A percentile compares a stretch with the other conserved stretches of the same genome.
phyloP scores from a whole-genome alignment of 2,113 vertebrate species.

The Onychostoma macrolepis region DNA sequence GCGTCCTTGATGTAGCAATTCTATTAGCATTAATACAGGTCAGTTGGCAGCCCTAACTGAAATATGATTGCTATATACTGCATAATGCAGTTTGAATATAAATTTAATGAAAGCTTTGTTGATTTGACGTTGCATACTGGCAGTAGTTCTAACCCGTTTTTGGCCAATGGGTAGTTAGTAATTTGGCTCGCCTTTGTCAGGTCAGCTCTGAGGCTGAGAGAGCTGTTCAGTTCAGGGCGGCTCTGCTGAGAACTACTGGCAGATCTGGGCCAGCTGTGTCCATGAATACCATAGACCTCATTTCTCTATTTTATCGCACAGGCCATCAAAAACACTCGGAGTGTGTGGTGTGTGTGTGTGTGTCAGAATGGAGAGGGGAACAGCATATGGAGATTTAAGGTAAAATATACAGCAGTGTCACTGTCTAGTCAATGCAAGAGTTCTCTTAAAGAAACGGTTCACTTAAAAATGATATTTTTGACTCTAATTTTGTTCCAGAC shows the following conservation, averaged over 20 bases:
- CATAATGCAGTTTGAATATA: constrained; percentile 16
- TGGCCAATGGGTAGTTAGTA: constrained; percentile 36
- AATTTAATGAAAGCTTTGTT: constrained; percentile 12
- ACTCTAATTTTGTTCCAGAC: background rate
- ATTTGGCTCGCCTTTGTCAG: constrained; percentile 37
- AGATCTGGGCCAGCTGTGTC: constrained; percentile 59
- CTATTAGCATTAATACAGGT: background rate
- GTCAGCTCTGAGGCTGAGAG: constrained; percentile 41
- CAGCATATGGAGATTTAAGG: background rate
- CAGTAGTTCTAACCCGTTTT: background rate
- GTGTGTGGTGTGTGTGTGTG: constrained; percentile 19
- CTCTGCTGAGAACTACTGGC: constrained; percentile 50
- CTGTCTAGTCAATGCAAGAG: background rate
- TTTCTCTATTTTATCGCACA: constrained; percentile 55
- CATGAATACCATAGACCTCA: constrained; percentile 57
- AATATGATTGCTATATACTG: background rate
- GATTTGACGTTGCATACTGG: background rate
- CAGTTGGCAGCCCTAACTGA: background rate
- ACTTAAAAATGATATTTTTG: background rate
- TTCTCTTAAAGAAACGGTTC: background rate
- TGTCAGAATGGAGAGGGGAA: background rate
- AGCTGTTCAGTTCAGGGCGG: constrained; percentile 27
- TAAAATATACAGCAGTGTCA: constrained; percentile 5
- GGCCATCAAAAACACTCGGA: constrained; percentile 24
- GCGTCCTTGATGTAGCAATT: background rate